A percentile compares a stretch with the other conserved stretches of the same genome.
These are phyloP conservation scores for Noturus placidus DNA, from an alignment of 2,113 vertebrate genomes.

Conservation along the genomic window DNA sequence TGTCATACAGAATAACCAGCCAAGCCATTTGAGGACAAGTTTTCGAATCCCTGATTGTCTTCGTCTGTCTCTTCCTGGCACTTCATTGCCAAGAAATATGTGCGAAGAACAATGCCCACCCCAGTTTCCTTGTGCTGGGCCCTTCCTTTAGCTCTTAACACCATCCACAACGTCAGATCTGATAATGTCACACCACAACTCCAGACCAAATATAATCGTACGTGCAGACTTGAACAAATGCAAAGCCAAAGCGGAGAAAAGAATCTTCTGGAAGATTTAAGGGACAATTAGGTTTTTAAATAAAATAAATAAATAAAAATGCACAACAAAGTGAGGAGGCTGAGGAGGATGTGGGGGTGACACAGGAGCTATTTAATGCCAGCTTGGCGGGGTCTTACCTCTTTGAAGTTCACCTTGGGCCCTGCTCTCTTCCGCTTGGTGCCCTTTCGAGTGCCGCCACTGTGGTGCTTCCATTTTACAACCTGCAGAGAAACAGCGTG, in stretches of 20 bases:
- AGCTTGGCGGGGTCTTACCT: constrained; percentile 77
- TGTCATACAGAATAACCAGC: constrained; percentile 32
- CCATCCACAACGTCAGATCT: constrained; percentile 23
- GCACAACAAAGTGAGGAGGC: not conserved
- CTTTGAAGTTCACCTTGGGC: constrained; percentile 77
- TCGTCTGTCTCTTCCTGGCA: constrained; percentile 25
- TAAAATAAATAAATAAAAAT: not conserved
- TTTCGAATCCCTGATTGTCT: constrained; percentile 31
- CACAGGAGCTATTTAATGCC: constrained; percentile 55
- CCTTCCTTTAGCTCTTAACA: not conserved
- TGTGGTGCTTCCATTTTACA: constrained; percentile 86
- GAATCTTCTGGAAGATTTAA: not conserved
- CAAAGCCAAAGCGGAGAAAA: not conserved
- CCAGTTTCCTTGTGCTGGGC: constrained; percentile 2
- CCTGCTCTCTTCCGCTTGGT: constrained; percentile 79
- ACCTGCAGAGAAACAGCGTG: constrained; percentile 73
- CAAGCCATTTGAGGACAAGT: constrained; percentile 39
- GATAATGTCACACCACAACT: not conserved
- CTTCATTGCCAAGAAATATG: constrained; percentile 20
- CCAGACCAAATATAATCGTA: not conserved
- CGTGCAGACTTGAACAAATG: not conserved
- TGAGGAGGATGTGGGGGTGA: constrained; percentile 20
- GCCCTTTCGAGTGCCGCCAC: constrained; percentile 77
- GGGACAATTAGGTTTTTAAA: not conserved
- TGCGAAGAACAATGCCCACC: not conserved